Evolutionary conservation across 2,113 vertebrate species (phyloP).

Genomic region (Sinocyclocheilus maitianheensis): DNA sequence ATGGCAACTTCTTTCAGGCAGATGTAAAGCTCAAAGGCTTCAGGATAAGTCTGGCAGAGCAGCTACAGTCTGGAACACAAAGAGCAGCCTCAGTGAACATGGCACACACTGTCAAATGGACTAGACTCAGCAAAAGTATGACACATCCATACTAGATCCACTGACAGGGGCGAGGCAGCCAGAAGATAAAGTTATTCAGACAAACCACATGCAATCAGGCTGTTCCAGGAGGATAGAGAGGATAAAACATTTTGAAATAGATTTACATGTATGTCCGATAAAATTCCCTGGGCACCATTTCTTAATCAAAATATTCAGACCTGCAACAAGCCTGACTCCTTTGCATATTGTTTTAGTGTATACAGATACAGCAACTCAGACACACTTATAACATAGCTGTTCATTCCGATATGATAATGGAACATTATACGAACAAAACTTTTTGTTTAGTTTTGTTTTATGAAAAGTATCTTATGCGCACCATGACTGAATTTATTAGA

Average conservation of each 20-base stretch:
- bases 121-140: slow-evolving; percentile 53
- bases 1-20: slow-evolving; percentile 51
- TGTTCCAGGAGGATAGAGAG: background rate
- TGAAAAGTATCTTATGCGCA: background rate
- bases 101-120: slow-evolving; percentile 53
- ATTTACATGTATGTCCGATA: background rate
- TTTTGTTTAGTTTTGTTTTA: background rate
- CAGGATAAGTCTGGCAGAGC: slow-evolving; percentile 49
- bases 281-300: background rate
- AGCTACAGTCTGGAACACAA: slow-evolving; percentile 42
- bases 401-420: background rate
- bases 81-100: slow-evolving; percentile 52
- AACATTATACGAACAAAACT: background rate
- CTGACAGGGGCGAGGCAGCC: slow-evolving; percentile 29
- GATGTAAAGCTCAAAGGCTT: slow-evolving; percentile 43
- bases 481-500: background rate
- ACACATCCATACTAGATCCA: slow-evolving; percentile 28
- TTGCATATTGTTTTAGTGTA: background rate
- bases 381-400: background rate
- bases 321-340: background rate
- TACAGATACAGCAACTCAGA: background rate
- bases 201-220: slow-evolving; percentile 6
- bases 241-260: background rate
- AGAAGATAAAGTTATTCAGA: background rate
- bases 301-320: background rate